Evolutionary conservation across 53 echinoderm and acorn worm genomes (phyloP).

Genomic region (Echinarachnius parma): DNA sequence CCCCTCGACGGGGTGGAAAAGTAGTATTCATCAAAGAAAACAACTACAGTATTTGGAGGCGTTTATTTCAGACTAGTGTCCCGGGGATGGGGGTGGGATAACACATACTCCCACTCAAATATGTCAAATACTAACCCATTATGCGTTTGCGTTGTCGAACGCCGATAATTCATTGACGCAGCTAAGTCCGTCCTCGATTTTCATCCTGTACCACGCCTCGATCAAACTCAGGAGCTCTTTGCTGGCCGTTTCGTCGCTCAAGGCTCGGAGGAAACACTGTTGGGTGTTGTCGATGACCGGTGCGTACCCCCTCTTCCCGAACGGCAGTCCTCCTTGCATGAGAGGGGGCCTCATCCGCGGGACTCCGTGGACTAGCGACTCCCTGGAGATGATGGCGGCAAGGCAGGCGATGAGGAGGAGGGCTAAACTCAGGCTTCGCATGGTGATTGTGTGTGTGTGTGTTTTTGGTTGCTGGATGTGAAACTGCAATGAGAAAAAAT

Average conservation of each 20-base stretch:
- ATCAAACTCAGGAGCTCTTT: constrained; percentile 34
- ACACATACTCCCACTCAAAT: no score
- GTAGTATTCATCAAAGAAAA: no score
- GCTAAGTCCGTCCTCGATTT: constrained; percentile 39
- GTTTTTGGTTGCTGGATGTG: constrained; percentile 24
- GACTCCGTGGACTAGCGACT: constrained; percentile 26
- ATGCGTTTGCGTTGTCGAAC: constrained; percentile 31
- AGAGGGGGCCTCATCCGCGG: constrained; percentile 28
- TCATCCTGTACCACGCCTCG: constrained; percentile 47
- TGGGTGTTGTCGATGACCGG: constrained; percentile 3
- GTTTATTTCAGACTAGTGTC: no score
- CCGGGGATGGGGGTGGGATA: no score
- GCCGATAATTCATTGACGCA: constrained; percentile 38
- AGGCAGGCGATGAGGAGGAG: constrained; percentile 38
- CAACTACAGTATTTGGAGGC: no score
- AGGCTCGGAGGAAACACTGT: constrained; percentile 27
- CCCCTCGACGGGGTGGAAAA: no score
- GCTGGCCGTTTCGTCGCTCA: constrained; percentile 28
- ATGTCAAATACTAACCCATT: constrained; percentile 33
- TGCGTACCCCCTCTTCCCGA: constrained; percentile 29
- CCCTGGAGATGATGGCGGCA: constrained; percentile 46
- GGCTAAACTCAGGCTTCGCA: constrained; percentile 50
- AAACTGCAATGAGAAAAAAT: no score
- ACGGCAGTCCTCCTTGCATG: constrained; percentile 22
- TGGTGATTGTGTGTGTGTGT: constrained; percentile 35